Percentiles rank a stretch among this genome's conserved stretches.
These are phyloP conservation scores for Tuta absoluta DNA, from an alignment of 2,888 invertebrate species.

Conservation along the genomic window DNA sequence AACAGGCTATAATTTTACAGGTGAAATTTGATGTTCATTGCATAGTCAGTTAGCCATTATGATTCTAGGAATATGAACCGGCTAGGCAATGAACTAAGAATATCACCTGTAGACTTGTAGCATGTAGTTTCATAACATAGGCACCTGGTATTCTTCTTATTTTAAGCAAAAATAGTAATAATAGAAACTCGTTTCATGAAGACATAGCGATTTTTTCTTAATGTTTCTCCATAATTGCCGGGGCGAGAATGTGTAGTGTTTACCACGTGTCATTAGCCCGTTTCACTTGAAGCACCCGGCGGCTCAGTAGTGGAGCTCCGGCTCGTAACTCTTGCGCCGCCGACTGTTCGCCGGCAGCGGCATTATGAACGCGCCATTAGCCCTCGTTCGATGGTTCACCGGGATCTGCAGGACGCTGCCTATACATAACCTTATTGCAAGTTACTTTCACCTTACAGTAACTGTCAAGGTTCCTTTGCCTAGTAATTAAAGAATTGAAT, in stretches of 20 bases:
- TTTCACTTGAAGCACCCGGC: constrained; percentile 44
- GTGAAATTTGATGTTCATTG: too few species aligned
- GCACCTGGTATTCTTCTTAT: too few species aligned
- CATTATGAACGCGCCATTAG: constrained; percentile 76
- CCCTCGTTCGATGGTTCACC: constrained; percentile 60
- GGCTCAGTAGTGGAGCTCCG: constrained; percentile 63
- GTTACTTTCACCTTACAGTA: too few species aligned
- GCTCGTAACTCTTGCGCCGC: constrained; percentile 65
- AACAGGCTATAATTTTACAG: too few species aligned
- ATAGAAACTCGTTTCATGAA: background rate
- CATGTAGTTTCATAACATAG: too few species aligned
- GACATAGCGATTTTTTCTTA: background rate
- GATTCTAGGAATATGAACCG: too few species aligned
- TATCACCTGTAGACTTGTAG: too few species aligned
- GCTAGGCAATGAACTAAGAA: too few species aligned
- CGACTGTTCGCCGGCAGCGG: constrained; percentile 44
- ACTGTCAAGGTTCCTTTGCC: too few species aligned
- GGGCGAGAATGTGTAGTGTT: background rate
- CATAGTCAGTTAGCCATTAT: too few species aligned
- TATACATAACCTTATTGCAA: constrained; percentile 24
- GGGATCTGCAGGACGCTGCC: constrained; percentile 24
- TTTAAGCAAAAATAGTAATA: too few species aligned
- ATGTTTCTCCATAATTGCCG: background rate
- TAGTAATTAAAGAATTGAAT: too few species aligned
- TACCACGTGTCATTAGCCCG: constrained; percentile 56